Evolutionary conservation across 2,113 vertebrate species (phyloP).

Genomic region (Lasiurus borealis): DNA sequence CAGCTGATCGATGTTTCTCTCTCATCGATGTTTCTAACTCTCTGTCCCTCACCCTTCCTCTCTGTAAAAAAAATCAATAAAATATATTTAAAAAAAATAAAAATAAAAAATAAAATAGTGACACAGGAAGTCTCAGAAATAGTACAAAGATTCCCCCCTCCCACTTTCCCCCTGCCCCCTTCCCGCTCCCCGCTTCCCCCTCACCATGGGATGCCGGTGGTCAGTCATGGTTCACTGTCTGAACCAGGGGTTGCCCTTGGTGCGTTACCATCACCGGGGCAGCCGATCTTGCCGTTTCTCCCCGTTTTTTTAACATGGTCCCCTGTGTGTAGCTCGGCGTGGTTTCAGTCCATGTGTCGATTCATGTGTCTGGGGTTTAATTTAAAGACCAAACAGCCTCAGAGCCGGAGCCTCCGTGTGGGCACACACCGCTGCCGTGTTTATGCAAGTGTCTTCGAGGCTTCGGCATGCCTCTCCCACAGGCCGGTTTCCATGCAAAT

Average conservation of each 20-base stretch:
- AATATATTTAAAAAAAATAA: too few species aligned
- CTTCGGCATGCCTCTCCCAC: neutral
- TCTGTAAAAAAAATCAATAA: too few species aligned
- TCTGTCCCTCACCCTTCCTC: too few species aligned
- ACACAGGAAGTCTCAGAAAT: neutral
- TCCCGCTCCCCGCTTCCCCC: rapidly evolving
- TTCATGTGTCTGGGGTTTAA: neutral
- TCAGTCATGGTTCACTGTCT: neutral
- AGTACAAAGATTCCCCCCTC: neutral
- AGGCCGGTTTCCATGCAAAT: slow-evolving; percentile 20
- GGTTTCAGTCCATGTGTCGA: neutral
- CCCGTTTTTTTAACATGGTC: neutral
- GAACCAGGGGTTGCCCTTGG: neutral
- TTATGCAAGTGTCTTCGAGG: neutral
- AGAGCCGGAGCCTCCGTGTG: neutral
- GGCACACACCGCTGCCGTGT: neutral
- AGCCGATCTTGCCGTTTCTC: neutral
- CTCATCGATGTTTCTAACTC: too few species aligned
- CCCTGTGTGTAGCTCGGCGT: rapidly evolving
- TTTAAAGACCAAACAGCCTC: neutral
- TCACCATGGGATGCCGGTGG: neutral
- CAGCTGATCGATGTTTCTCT: too few species aligned
- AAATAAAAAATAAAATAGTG: neutral
- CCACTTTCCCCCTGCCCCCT: too few species aligned
- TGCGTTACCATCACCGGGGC: neutral